phyloP scores from a whole-genome alignment of 1,140 invertebrate species.

The Eurytemora carolleeae region DNA sequence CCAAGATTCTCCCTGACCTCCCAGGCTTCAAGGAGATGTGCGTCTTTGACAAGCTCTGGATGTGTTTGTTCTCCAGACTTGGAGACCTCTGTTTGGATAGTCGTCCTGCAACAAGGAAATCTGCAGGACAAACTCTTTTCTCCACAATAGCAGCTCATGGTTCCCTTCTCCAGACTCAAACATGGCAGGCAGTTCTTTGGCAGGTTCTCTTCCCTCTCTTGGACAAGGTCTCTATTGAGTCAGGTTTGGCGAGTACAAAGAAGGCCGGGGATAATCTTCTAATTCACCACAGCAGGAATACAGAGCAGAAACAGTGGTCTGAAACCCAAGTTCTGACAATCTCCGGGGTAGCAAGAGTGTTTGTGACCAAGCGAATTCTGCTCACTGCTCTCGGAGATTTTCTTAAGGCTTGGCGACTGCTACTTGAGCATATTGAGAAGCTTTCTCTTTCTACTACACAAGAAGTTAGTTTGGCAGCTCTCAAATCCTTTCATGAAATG shows the following conservation, averaged over 20 bases:
- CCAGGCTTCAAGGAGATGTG: conserved; percentile 61
- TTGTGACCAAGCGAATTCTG: conserved; percentile 70
- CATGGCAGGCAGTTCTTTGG: conserved; percentile 39
- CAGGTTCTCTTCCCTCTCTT: conserved; percentile 77
- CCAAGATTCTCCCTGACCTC: conserved; percentile 53
- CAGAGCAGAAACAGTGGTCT: conserved; percentile 97
- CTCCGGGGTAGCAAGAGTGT: conserved; percentile 51
- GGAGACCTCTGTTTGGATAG: conserved; percentile 85
- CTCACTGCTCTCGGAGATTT: conserved; percentile 71
- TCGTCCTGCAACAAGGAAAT: conserved; percentile 84
- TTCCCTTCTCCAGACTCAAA: conserved; percentile 54
- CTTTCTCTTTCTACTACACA: conserved; percentile 74
- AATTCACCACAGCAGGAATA: conserved; percentile 95
- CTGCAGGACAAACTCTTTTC: conserved; percentile 93
- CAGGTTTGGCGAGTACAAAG: conserved; percentile 74
- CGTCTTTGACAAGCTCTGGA: conserved; percentile 81
- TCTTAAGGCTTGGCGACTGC: conserved; percentile 67
- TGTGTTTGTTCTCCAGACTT: conserved; percentile 73
- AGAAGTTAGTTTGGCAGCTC: conserved; percentile 73
- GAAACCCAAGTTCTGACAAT: conserved; percentile 65
- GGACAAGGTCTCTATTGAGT: conserved; percentile 72
- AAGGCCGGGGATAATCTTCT: conserved; percentile 85
- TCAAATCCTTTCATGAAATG: conserved; percentile 90
- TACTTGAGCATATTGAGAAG: conserved; percentile 81
- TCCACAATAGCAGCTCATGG: conserved; percentile 92